Evolutionary conservation across 2,113 vertebrate genomes (phyloP).

Genomic region (Gulo gulo): DNA sequence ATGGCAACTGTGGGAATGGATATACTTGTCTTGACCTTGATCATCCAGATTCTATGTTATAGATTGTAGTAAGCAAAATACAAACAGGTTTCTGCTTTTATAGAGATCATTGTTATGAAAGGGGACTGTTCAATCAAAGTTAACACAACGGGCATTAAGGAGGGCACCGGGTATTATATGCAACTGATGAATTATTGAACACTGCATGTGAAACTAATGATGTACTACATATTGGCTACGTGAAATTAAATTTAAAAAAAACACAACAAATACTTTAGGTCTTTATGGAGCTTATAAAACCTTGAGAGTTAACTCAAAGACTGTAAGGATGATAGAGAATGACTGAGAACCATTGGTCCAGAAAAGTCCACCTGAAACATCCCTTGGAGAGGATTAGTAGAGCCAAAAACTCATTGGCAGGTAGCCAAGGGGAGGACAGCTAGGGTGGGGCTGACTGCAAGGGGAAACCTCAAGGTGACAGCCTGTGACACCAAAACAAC

Average conservation of each 20-base stretch:
- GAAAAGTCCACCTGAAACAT: neutral
- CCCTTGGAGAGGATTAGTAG: neutral
- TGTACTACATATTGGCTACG: too few species aligned
- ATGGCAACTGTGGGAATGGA: neutral
- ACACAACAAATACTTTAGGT: neutral
- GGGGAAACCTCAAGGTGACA: fast-evolving
- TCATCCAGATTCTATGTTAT: neutral
- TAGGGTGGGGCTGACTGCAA: fast-evolving
- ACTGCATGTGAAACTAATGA: neutral
- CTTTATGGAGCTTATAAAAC: neutral
- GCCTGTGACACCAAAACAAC: fast-evolving
- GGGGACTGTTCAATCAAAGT: neutral
- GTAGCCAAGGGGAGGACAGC: neutral
- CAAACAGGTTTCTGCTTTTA: neutral
- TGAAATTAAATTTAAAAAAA: neutral
- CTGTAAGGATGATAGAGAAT: too few species aligned
- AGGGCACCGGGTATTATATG: neutral
- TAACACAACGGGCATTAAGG: neutral
- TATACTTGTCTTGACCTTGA: fast-evolving
- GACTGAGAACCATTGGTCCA: neutral
- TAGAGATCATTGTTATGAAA: neutral
- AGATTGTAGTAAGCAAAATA: neutral
- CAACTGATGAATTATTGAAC: neutral
- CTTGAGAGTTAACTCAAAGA: neutral
- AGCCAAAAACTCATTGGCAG: neutral